Evolutionary conservation across 2,888 invertebrate genomes (phyloP).

Genomic region (Pterostichus madidus): DNA sequence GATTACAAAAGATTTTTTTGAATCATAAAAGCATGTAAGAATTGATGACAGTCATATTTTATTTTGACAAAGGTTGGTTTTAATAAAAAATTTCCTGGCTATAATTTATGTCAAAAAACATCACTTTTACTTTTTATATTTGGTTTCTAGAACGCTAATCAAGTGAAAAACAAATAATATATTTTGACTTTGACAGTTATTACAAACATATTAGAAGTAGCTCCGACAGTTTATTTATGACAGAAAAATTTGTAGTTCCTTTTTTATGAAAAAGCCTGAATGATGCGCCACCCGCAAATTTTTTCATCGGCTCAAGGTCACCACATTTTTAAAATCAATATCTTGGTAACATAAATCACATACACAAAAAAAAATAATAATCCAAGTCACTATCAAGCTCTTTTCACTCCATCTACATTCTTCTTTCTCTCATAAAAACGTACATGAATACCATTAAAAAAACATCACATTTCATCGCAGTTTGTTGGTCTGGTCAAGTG

Average conservation of each 20-base stretch:
- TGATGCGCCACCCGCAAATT: background rate
- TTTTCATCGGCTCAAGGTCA: background rate
- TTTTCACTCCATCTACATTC: background rate
- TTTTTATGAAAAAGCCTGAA: background rate
- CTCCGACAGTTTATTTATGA: too few species aligned
- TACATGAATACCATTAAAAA: conserved; percentile 2
- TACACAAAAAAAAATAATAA: background rate
- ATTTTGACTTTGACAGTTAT: too few species aligned
- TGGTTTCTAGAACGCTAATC: too few species aligned
- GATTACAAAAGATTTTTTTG: too few species aligned
- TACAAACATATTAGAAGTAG: background rate
- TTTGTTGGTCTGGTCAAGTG: background rate
- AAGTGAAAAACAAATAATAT: too few species aligned
- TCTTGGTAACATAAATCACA: background rate
- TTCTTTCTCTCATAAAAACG: background rate
- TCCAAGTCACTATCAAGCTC: background rate
- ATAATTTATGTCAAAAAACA: too few species aligned
- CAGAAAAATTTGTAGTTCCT: too few species aligned
- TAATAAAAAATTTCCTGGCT: too few species aligned
- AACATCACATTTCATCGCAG: background rate
- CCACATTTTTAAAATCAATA: conserved; percentile 1
- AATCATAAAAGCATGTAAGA: too few species aligned
- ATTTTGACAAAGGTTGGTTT: too few species aligned
- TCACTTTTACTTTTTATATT: too few species aligned
- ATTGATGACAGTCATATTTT: too few species aligned